A percentile compares a stretch with the other conserved stretches of the same genome.
Conservation (phyloP, 2,888 invertebrate species). For the Lathronympha strigana region DNA sequence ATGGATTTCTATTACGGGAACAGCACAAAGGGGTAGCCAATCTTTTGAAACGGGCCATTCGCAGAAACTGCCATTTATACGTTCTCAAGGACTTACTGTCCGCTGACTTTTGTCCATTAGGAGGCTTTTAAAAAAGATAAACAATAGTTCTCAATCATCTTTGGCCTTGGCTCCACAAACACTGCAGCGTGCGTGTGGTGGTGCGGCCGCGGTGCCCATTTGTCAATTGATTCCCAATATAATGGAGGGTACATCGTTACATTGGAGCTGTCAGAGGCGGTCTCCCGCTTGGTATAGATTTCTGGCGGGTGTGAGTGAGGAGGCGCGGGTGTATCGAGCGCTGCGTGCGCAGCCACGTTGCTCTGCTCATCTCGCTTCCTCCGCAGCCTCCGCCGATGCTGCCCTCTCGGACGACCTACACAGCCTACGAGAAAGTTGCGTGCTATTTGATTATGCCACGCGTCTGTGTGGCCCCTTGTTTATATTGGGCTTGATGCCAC, state of each 20-base stretch:
- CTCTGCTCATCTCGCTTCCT: conserved; percentile 64
- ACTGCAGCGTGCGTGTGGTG: conserved; percentile 46
- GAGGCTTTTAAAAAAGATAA: conserved; percentile 64
- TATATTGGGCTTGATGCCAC: conserved; percentile 79
- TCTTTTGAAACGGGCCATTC: conserved; percentile 52
- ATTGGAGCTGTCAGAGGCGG: conserved; percentile 77
- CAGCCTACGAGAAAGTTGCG: conserved; percentile 69
- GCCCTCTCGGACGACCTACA: conserved; percentile 57
- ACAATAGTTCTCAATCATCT: conserved; percentile 58
- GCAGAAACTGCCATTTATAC: conserved; percentile 48
- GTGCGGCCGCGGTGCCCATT: conserved; percentile 63
- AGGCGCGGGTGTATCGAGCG: conserved; percentile 68
- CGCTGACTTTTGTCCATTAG: conserved; percentile 52
- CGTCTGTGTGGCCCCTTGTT: conserved; percentile 78
- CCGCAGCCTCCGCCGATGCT: conserved; percentile 49
- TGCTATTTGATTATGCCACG: conserved; percentile 75
- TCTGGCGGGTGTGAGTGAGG: conserved; percentile 62
- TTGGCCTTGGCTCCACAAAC: conserved; percentile 47
- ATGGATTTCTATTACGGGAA: neutral
- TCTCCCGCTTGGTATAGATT: conserved; percentile 73
- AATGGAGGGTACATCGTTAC: conserved; percentile 81
- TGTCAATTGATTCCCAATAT: conserved; percentile 83
- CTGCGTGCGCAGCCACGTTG: conserved; percentile 68
- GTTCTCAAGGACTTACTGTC: conserved; percentile 41
- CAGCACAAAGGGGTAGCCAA: conserved; percentile 29